Evolutionary conservation across 1,140 invertebrate species (phyloP).

Genomic region (Pomacea maculata): DNA sequence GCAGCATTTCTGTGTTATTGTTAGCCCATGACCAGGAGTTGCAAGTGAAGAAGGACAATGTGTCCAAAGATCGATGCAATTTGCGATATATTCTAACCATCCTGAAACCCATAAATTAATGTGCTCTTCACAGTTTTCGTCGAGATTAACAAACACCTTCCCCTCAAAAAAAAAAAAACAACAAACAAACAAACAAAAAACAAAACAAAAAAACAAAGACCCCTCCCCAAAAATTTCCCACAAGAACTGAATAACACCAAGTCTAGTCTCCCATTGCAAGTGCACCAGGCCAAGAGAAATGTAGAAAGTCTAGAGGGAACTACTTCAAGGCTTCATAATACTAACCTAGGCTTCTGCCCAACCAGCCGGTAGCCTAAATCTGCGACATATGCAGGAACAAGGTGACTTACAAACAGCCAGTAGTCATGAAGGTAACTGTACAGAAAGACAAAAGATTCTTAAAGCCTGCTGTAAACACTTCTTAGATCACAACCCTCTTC

Average conservation of each 20-base stretch:
- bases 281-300: too few species aligned
- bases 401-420: constrained; percentile 63
- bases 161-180: too few species aligned
- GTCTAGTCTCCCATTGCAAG: too few species aligned
- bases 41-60: constrained; percentile 55
- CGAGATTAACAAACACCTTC: too few species aligned
- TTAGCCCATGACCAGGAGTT: constrained; percentile 63
- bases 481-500: background rate
- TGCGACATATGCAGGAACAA: constrained; percentile 64
- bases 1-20: constrained; percentile 56
- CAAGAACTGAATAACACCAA: background rate
- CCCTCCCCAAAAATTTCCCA: background rate
- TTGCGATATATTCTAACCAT: constrained; percentile 62
- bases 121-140: constrained; percentile 67
- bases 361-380: constrained; percentile 59
- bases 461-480: background rate
- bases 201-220: background rate
- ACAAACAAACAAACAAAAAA: constrained; percentile 60
- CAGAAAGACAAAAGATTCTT: constrained; percentile 20
- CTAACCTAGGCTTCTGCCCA: constrained; percentile 64
- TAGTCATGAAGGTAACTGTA: constrained; percentile 63
- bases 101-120: constrained; percentile 32
- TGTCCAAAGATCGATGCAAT: constrained; percentile 54
- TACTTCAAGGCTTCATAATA: too few species aligned
- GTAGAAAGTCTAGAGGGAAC: too few species aligned